Percentiles rank a stretch among this genome's conserved stretches.
phyloP scores from a whole-genome alignment of 2,797 vertebrate genomes.

The Eurystomus glaucurus region DNA sequence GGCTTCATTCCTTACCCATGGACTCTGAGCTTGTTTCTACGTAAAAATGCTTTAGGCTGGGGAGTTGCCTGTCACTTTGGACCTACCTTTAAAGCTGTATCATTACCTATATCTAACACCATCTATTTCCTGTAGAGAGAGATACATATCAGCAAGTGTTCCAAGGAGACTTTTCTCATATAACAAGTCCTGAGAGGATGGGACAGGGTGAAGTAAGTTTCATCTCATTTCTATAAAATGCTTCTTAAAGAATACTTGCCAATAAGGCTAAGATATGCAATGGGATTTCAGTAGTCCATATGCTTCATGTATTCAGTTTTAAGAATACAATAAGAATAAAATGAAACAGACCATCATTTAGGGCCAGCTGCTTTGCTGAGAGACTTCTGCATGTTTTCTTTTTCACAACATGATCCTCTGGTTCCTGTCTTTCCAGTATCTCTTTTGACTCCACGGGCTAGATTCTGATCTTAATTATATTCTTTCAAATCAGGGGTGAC shows the following conservation, averaged over 20 bases:
- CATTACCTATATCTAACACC: background rate
- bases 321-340: background rate
- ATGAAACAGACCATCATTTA: background rate
- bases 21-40: background rate
- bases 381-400: background rate
- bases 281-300: background rate
- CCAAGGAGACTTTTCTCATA: background rate
- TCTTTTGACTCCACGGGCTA: background rate
- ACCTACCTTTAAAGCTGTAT: background rate
- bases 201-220: background rate
- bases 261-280: background rate
- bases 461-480: conserved; percentile 3
- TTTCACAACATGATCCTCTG: background rate
- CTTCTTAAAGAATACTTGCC: background rate
- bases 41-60: background rate
- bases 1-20: background rate
- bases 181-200: background rate
- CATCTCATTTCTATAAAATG: background rate
- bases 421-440: background rate
- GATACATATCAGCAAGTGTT: background rate
- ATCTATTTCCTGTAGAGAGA: background rate
- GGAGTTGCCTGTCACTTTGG: background rate
- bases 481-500: background rate
- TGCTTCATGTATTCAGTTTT: background rate
- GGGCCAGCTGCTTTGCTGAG: background rate